These are phyloP conservation scores for Dicerorhinus sumatrensis DNA, from an alignment of 2,113 vertebrate species.

Conservation along the genomic window DNA sequence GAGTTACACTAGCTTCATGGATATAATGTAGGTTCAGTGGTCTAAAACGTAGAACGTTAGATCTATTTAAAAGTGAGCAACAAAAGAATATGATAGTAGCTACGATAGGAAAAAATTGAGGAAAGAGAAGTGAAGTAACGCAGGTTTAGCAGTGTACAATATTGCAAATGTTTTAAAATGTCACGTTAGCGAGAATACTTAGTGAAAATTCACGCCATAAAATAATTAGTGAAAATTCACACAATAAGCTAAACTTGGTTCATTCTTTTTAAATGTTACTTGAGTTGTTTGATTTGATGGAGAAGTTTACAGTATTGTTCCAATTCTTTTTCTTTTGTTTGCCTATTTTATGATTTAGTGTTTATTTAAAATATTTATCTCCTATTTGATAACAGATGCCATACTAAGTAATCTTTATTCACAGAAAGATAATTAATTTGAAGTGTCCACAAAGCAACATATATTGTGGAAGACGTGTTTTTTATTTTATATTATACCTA, in stretches of 20 bases:
- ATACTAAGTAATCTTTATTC: conserved; percentile 10
- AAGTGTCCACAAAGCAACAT: conserved; percentile 1
- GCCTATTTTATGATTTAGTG: conserved; percentile 36
- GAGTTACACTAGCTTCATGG: conserved; percentile 67
- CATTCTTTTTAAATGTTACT: conserved; percentile 8
- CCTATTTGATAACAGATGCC: not conserved
- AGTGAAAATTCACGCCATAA: not conserved
- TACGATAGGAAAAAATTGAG: conserved; percentile 9
- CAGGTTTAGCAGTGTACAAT: not conserved
- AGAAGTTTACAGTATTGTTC: not conserved
- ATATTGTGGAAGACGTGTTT: not conserved
- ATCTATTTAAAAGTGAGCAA: conserved; percentile 76
- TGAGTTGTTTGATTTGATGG: conserved; percentile 31
- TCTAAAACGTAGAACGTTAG: conserved; percentile 80
- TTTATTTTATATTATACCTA: conserved; percentile 13
- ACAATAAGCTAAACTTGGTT: not conserved
- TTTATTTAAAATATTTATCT: conserved; percentile 57
- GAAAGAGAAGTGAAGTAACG: not conserved
- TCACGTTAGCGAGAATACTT: conserved; percentile 11
- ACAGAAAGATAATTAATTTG: conserved; percentile 46
- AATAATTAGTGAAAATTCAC: conserved; percentile 1
- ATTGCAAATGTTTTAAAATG: conserved; percentile 13
- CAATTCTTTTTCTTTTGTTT: not conserved
- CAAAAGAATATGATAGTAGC: conserved; percentile 59
- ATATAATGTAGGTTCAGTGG: conserved; percentile 18